Conservation (phyloP, 2,888 invertebrate genomes). For the Aspidiotus destructor region DNA sequence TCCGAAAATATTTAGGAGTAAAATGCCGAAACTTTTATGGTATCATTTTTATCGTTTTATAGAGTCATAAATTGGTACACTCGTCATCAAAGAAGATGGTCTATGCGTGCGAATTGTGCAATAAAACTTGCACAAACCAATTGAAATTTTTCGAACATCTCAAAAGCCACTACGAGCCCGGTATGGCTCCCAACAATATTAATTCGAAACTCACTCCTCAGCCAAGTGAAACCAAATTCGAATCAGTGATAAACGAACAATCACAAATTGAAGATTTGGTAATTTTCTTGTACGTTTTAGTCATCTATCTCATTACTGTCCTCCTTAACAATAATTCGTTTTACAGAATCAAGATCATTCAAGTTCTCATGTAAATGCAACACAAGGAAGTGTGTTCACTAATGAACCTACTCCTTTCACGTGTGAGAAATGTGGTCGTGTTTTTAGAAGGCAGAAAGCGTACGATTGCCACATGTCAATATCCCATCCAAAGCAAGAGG, state of each 20-base stretch:
- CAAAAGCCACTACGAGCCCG: conserved; percentile 63
- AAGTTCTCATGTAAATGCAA: neutral
- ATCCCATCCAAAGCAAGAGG: conserved; percentile 48
- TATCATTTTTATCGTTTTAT: conserved; percentile 6
- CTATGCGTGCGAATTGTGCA: conserved; percentile 69
- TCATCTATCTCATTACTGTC: too few species aligned
- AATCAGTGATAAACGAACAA: neutral
- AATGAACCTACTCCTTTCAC: conserved; percentile 20
- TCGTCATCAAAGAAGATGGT: conserved; percentile 33
- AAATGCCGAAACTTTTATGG: neutral
- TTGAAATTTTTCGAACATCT: conserved; percentile 76
- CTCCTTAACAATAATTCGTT: too few species aligned
- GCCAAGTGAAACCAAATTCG: neutral
- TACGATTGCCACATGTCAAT: conserved; percentile 54
- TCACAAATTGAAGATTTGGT: neutral
- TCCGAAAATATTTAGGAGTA: neutral
- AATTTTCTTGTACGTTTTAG: neutral
- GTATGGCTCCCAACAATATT: conserved; percentile 24
- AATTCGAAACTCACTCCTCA: conserved; percentile 6
- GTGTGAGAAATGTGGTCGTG: conserved; percentile 44
- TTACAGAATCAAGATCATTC: too few species aligned
- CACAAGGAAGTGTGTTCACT: neutral
- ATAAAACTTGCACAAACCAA: conserved; percentile 64
- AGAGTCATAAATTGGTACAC: conserved; percentile 31
- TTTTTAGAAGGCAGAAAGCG: conserved; percentile 54